phyloP scores from a whole-genome alignment of 2,888 invertebrate genomes.

The Lepidochitona cinerea region DNA sequence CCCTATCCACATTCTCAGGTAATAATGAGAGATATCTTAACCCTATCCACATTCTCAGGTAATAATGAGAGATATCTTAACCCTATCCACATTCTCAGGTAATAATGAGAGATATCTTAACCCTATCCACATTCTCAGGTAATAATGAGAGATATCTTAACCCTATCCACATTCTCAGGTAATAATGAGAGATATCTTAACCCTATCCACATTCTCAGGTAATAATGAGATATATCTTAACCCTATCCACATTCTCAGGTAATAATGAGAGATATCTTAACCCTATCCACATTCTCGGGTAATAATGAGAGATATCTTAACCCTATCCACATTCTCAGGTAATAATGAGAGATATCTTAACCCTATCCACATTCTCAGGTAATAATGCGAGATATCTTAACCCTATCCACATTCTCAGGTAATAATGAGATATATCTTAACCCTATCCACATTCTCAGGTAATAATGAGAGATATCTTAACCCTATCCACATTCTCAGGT shows the following conservation, averaged over 20 bases:
- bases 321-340: no score
- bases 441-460: no score
- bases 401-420: no score
- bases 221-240: conserved; percentile 49
- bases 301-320: no score
- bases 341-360: no score
- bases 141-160: conserved; percentile 47
- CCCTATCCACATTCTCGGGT: neutral
- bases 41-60: neutral
- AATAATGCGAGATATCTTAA: no score
- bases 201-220: neutral
- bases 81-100: conserved; percentile 60
- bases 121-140: conserved; percentile 60
- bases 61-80: conserved; percentile 48
- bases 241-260: conserved; percentile 60
- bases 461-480: no score
- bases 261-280: neutral
- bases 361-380: no score
- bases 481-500: no score
- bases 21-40: neutral
- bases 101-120: conserved; percentile 47
- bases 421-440: no score
- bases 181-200: neutral
- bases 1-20: no score
- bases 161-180: conserved; percentile 61